Conservation (phyloP, 2,888 invertebrate genomes). For the Phaedon cochleariae region DNA sequence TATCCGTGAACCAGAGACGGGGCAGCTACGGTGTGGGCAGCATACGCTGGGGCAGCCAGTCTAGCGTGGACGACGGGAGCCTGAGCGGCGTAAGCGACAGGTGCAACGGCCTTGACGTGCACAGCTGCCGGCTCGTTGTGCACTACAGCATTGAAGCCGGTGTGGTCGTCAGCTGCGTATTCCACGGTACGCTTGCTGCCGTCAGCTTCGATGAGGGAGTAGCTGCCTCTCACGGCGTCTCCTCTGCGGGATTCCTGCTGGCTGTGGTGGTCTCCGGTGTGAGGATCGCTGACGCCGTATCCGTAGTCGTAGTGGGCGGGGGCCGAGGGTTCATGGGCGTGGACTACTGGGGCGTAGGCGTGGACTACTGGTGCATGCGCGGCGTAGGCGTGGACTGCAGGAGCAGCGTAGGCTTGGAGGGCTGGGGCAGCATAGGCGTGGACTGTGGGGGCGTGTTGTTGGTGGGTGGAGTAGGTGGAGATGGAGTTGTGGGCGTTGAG, state of each 20-base stretch:
- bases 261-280: conserved; percentile 65
- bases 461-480: conserved; percentile 20
- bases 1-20: neutral
- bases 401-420: conserved; percentile 40
- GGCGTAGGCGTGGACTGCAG: conserved; percentile 35
- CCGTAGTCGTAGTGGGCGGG: conserved; percentile 51
- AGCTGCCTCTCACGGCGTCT: conserved; percentile 63
- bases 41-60: conserved; percentile 32
- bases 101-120: no score
- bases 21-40: conserved; percentile 22
- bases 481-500: conserved; percentile 11
- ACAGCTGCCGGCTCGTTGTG: conserved; percentile 63
- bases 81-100: conserved; percentile 43
- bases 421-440: conserved; percentile 24
- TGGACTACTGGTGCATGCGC: conserved; percentile 36
- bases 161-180: conserved; percentile 64
- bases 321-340: conserved; percentile 39
- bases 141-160: conserved; percentile 66
- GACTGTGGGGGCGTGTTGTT: conserved; percentile 38
- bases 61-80: conserved; percentile 37
- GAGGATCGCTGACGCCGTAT: conserved; percentile 47
- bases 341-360: conserved; percentile 7
- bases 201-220: conserved; percentile 65
- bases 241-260: conserved; percentile 71
- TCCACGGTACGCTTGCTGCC: conserved; percentile 65